Evolutionary conservation across 1,140 invertebrate genomes (phyloP).

Genomic region (Drosophila mojavensis): DNA sequence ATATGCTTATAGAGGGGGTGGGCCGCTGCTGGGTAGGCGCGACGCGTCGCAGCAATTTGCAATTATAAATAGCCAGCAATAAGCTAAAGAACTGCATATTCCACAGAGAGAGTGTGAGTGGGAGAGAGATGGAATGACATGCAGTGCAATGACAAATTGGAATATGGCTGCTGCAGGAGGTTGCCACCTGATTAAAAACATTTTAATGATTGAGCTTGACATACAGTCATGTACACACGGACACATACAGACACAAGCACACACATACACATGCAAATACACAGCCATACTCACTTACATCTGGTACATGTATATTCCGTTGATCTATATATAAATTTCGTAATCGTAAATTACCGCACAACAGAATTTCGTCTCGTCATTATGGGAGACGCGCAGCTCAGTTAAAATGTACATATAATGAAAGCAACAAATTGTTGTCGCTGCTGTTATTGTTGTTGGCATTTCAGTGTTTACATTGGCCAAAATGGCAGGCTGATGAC

Average conservation of each 20-base stretch:
- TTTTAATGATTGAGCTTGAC: slow-evolving; percentile 46
- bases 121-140: neutral
- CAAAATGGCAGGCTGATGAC: slow-evolving; percentile 43
- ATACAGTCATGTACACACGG: slow-evolving; percentile 10
- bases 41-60: slow-evolving; percentile 47
- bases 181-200: slow-evolving; percentile 29
- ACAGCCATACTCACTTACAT: neutral
- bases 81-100: slow-evolving; percentile 43
- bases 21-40: neutral
- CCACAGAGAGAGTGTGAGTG: slow-evolving; percentile 35
- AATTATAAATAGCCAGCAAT: slow-evolving; percentile 70
- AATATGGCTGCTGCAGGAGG: slow-evolving; percentile 17
- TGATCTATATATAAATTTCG: slow-evolving; percentile 65
- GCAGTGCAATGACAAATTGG: slow-evolving; percentile 12
- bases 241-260: too few relatives aligned
- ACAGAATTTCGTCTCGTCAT: slow-evolving; percentile 68
- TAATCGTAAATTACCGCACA: slow-evolving; percentile 74
- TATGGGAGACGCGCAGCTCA: slow-evolving; percentile 47
- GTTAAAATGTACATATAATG: slow-evolving; percentile 39
- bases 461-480: slow-evolving; percentile 52
- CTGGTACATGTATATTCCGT: slow-evolving; percentile 5
- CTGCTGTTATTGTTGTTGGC: slow-evolving; percentile 23
- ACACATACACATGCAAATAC: slow-evolving; percentile 3
- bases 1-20: slow-evolving; percentile 14
- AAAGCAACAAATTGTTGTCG: slow-evolving; percentile 53